A percentile compares a stretch with the other conserved stretches of the same genome.
Evolutionary conservation across 2,797 vertebrate genomes (phyloP).

Genomic region (Myotis myotis): DNA sequence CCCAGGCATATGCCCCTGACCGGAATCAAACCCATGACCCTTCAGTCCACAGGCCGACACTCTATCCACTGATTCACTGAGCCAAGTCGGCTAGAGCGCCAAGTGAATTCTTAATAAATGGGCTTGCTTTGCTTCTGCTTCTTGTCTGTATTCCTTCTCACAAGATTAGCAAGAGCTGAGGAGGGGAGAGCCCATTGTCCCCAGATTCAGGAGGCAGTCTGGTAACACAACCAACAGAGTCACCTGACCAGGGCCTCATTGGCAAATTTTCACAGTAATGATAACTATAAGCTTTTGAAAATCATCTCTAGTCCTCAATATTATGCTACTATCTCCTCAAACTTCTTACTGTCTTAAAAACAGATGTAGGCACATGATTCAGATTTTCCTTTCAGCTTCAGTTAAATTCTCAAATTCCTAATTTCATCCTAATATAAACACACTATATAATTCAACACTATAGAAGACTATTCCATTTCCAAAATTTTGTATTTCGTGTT

Average conservation of each 20-base stretch:
- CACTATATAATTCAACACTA: neutral
- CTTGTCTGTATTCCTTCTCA: too few species aligned
- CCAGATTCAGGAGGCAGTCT: too few species aligned
- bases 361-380: neutral
- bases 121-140: too few species aligned
- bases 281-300: neutral
- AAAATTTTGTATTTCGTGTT: neutral
- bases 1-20: neutral
- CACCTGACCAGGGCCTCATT: too few species aligned
- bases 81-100: neutral
- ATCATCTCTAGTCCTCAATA: neutral
- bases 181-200: too few species aligned
- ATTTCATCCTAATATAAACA: neutral
- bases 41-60: accelerated
- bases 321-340: neutral
- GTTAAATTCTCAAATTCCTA: neutral
- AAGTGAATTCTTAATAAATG: too few species aligned
- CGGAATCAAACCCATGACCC: neutral
- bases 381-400: neutral
- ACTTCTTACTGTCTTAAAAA: neutral
- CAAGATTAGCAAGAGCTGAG: too few species aligned
- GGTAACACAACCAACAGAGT: too few species aligned
- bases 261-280: neutral
- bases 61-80: neutral
- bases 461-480: neutral